Evolutionary conservation across 2,797 vertebrate species (phyloP).

Genomic region (Hapalemur alaotrensis): DNA sequence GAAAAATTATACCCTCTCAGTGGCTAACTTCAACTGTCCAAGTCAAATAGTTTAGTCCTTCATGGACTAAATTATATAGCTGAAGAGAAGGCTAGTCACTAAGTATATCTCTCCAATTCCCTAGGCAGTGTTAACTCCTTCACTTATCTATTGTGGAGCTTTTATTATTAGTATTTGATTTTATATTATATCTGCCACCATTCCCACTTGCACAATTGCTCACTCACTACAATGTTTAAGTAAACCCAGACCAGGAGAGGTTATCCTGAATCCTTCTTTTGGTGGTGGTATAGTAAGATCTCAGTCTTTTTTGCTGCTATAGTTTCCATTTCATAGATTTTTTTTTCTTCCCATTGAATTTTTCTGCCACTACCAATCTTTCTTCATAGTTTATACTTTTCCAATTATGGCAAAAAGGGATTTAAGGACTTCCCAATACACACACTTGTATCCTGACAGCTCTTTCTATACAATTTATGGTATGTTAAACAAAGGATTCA

Average conservation of each 20-base stretch:
- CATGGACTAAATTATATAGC: not conserved
- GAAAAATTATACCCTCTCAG: slow-evolving; percentile 59
- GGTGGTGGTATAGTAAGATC: not conserved
- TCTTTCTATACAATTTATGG: not conserved
- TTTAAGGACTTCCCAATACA: not conserved
- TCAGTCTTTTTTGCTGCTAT: not conserved
- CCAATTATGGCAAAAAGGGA: not conserved
- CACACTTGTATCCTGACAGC: not conserved
- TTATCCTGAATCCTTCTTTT: not conserved
- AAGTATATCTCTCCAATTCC: not conserved
- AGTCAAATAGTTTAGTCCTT: slow-evolving; percentile 58
- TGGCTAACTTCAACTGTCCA: slow-evolving; percentile 48
- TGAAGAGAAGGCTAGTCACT: slow-evolving; percentile 1
- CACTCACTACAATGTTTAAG: not conserved
- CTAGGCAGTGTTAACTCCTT: not conserved
- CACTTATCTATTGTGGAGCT: not conserved
- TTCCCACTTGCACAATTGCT: not conserved
- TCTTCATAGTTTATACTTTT: not conserved
- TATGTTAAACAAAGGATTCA: not conserved
- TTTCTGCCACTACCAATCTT: not conserved
- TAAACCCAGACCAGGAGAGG: not conserved
- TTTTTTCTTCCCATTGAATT: not conserved
- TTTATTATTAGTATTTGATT: not conserved
- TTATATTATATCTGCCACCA: not conserved
- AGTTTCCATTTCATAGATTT: not conserved